Evolutionary conservation across 2,797 vertebrate species (phyloP), one percentile per base, ranked within the genome.

Genomic region (Tamandua tetradactyla): DNA sequence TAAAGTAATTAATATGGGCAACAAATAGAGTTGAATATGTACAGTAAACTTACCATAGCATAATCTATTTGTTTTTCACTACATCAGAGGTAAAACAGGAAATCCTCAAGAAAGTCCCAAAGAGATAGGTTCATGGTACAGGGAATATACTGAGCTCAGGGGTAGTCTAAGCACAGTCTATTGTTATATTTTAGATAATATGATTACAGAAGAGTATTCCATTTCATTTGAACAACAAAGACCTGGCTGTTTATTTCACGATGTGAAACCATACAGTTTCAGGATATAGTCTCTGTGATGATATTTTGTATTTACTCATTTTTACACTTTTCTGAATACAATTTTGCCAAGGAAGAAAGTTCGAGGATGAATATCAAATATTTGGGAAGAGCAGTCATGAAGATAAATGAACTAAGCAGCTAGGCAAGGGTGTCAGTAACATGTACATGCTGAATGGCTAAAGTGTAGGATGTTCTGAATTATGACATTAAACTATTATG

Each of bases 331-430:
- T 68, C 72, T 69, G 18, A 96, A 87, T 74, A 25, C 10, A n/a
- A 4, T 79, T 80, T 92, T 91, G 74, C 49, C 92, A 57, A 84
- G 71, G n/a, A 78, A 69, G 44, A 81, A 89, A 47, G 47, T 49
- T 83, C 52, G 81, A 14, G 72, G 55, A 49, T 94, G 7, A 72
- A 89, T 17, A 89, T 44, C 84, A 81, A 2, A 1, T 59, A n/a
- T 35, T 61, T 94, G 64, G 47, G 71, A 55, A 95, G 55, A 88
- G 22, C 12, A 89, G 61, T 69, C n/a, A 69, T 81, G 74, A 89
- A 85, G 90, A 44, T 27, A 66, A 89, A 32, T 66, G 11, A 59
- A 84, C 17, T 32, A 71, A 55, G 62, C 42, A 40, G 2, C 5
- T 59, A 27, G 32, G 15, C 42, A 72, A 93, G 61, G 66, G 30